Conservation (phyloP, 2,113 vertebrate species). For the Lepus europaeus region DNA sequence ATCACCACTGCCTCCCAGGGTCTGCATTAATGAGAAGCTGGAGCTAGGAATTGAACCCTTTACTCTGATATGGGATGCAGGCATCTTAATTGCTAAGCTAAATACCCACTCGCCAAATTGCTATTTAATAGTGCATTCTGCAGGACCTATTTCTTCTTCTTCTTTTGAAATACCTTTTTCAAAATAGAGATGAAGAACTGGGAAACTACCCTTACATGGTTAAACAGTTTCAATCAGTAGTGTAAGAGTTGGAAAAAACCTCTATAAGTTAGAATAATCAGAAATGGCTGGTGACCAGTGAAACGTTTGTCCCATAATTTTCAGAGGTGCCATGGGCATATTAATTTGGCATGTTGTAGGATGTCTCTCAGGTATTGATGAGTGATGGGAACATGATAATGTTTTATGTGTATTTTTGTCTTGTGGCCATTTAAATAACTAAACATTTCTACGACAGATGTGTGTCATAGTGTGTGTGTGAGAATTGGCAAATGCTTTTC, state of each 20-base stretch:
- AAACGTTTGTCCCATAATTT: background rate
- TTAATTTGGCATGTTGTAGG: constrained; percentile 13
- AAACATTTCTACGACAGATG: background rate
- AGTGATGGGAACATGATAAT: background rate
- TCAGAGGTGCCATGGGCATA: background rate
- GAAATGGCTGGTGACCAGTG: background rate
- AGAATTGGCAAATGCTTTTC: background rate
- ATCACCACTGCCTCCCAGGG: no score
- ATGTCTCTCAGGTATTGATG: constrained; percentile 16
- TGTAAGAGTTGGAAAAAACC: background rate
- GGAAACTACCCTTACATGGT: background rate
- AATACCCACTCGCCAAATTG: background rate
- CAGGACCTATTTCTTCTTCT: background rate
- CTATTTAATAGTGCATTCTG: constrained; percentile 2
- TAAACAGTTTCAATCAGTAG: background rate
- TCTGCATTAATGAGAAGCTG: no score
- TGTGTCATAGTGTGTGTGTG: background rate
- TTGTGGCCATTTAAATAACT: constrained; percentile 14
- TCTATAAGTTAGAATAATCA: constrained; percentile 28
- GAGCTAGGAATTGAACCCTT: no score
- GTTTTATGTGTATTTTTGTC: constrained; percentile 26
- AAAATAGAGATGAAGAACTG: constrained; percentile 25
- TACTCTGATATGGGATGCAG: no score
- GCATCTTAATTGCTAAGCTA: no score
- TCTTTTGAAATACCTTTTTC: background rate